These are phyloP conservation scores for Oscheius sp. DNA, from an alignment of 2,888 invertebrate species.

Conservation along the genomic window DNA sequence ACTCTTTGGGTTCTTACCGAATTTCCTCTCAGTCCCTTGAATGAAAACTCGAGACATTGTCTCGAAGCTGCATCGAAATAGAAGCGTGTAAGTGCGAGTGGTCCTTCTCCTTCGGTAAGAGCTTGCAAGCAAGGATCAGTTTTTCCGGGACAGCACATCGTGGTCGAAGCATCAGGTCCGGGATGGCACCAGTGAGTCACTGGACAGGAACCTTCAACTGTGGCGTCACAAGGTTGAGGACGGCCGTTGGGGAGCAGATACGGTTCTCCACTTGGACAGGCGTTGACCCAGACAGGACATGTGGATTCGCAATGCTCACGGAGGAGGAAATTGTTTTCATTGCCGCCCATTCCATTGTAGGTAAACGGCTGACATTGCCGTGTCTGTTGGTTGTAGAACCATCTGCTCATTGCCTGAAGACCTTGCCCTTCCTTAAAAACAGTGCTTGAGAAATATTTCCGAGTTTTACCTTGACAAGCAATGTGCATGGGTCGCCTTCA, in stretches of 20 bases:
- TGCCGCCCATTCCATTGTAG: conserved; percentile 66
- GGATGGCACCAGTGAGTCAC: conserved; percentile 66
- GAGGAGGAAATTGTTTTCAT: conserved; percentile 70
- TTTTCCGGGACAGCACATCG: conserved; percentile 67
- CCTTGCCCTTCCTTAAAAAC: conserved; percentile 37
- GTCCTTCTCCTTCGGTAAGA: conserved; percentile 61
- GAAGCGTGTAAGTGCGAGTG: conserved; percentile 49
- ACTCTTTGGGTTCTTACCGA: conserved; percentile 42
- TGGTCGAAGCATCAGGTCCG: conserved; percentile 56
- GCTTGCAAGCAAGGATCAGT: conserved; percentile 61
- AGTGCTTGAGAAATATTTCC: not conserved
- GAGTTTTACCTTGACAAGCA: conserved; percentile 52
- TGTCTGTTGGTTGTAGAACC: conserved; percentile 60
- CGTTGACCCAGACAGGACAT: conserved; percentile 68
- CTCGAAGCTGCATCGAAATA: conserved; percentile 63
- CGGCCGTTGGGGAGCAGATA: conserved; percentile 52
- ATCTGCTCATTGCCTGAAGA: conserved; percentile 47
- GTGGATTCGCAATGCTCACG: conserved; percentile 66
- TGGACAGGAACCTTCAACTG: conserved; percentile 57
- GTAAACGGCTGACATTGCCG: conserved; percentile 65
- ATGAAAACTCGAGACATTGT: conserved; percentile 65
- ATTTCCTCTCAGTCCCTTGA: conserved; percentile 67
- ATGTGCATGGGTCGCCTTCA: conserved; percentile 59
- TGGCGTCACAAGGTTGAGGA: conserved; percentile 50
- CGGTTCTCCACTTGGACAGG: conserved; percentile 67